Conservation (phyloP, 2,113 vertebrate species). For the Anoura caudifer region DNA sequence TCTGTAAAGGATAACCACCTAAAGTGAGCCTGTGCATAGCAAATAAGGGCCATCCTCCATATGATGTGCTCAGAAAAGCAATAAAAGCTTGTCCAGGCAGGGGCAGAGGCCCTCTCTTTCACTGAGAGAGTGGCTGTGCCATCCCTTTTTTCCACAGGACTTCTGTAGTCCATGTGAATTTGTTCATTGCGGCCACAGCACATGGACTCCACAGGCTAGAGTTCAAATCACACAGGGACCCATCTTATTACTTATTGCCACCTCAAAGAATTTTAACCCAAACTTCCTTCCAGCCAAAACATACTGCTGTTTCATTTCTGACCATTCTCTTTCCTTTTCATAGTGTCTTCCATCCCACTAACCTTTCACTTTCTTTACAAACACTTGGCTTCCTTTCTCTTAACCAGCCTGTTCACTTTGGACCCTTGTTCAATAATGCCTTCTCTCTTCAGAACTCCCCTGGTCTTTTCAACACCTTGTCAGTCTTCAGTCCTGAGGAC, state of each 20-base stretch:
- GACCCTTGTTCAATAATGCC: background rate
- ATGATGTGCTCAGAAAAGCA: too few relatives aligned
- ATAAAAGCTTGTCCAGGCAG: too few relatives aligned
- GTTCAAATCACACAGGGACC: background rate
- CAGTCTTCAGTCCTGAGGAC: background rate
- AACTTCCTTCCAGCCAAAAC: background rate
- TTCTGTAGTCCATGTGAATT: too few relatives aligned
- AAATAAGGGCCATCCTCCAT: too few relatives aligned
- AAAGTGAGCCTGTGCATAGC: too few relatives aligned
- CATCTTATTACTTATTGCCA: background rate
- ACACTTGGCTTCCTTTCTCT: background rate
- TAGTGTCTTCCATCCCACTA: background rate
- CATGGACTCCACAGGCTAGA: too few relatives aligned
- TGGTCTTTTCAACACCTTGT: background rate
- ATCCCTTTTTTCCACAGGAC: too few relatives aligned
- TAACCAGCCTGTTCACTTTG: background rate
- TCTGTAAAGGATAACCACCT: too few relatives aligned
- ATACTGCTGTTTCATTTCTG: background rate
- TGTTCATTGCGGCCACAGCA: too few relatives aligned
- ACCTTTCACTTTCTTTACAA: background rate
- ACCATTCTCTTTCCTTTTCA: background rate
- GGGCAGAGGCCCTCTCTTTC: too few relatives aligned
- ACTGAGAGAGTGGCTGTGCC: too few relatives aligned
- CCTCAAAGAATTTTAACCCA: background rate
- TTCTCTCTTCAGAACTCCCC: background rate